Conservation (phyloP, 2,113 vertebrate species). For the Leptocoma aspasia region DNA sequence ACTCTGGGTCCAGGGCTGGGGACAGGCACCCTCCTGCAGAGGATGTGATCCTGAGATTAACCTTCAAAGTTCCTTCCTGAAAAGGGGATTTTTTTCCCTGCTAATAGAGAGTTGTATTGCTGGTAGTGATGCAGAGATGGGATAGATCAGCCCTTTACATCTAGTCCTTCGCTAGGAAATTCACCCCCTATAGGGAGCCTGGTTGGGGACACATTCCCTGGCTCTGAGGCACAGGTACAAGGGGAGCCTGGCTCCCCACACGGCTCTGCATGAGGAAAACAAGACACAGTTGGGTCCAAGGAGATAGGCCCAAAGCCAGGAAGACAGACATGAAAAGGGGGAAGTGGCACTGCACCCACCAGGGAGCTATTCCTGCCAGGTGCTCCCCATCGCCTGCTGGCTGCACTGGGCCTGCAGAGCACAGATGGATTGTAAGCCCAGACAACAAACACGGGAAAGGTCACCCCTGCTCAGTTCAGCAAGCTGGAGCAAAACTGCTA, state of each 20-base stretch:
- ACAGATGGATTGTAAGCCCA: background rate
- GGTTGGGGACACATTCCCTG: accelerated
- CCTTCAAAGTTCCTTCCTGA: background rate
- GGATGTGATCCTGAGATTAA: background rate
- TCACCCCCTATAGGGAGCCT: accelerated
- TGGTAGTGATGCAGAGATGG: background rate
- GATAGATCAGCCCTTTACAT: background rate
- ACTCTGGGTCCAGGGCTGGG: too few relatives aligned
- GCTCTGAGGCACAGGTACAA: background rate
- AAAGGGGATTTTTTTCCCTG: background rate
- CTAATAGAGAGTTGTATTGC: background rate
- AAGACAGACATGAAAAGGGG: background rate
- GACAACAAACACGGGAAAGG: slow-evolving; percentile 24
- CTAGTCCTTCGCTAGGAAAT: background rate
- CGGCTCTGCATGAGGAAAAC: accelerated
- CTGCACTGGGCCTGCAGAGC: background rate
- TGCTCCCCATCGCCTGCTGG: accelerated
- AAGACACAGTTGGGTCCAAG: accelerated
- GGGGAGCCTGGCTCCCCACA: background rate
- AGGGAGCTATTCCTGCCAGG: background rate
- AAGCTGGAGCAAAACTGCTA: background rate
- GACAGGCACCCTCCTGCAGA: background rate
- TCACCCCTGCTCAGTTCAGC: background rate
- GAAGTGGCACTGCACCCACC: accelerated
- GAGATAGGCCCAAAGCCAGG: background rate